A percentile compares a stretch with the other conserved stretches of the same genome.
Evolutionary conservation across 2,888 invertebrate species (phyloP).

Genomic region (Aproaerema taeniolella): DNA sequence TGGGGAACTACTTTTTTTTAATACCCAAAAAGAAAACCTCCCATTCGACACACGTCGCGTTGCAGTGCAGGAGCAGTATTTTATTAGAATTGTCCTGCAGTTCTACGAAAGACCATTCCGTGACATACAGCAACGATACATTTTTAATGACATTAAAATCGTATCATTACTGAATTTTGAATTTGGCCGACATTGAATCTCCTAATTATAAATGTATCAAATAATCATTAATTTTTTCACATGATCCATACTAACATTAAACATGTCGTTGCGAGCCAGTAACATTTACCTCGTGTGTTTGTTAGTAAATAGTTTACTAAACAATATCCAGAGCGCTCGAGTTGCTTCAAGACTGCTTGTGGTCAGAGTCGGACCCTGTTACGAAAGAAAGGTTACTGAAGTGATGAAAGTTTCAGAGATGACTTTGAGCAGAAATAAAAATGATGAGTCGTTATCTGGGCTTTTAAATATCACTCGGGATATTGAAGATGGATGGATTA

Average conservation of each 20-base stretch:
- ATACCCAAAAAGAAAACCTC: too few relatives aligned
- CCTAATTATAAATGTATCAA: not conserved
- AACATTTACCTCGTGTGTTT: too few relatives aligned
- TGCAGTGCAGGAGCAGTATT: too few relatives aligned
- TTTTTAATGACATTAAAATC: not conserved
- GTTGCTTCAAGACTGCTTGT: constrained; percentile 34
- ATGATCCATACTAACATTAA: not conserved
- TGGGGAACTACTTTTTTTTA: too few relatives aligned
- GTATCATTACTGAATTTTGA: not conserved
- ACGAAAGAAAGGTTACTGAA: constrained; percentile 8
- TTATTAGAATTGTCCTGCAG: too few relatives aligned
- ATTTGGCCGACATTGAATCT: not conserved
- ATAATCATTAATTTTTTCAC: not conserved
- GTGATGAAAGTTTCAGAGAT: constrained; percentile 34
- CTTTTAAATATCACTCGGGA: constrained; percentile 36
- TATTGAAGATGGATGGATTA: constrained; percentile 41
- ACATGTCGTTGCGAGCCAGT: too few relatives aligned
- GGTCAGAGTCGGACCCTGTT: constrained; percentile 38
- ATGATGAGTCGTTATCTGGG: constrained; percentile 38
- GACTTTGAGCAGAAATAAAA: constrained; percentile 31
- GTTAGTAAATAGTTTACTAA: too few relatives aligned
- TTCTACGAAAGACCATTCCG: too few relatives aligned
- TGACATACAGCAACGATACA: too few relatives aligned
- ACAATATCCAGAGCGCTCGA: not conserved
- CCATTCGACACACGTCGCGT: too few relatives aligned